Conservation (phyloP, 2,113 vertebrate genomes). For the Gallinago paraguaiae region DNA sequence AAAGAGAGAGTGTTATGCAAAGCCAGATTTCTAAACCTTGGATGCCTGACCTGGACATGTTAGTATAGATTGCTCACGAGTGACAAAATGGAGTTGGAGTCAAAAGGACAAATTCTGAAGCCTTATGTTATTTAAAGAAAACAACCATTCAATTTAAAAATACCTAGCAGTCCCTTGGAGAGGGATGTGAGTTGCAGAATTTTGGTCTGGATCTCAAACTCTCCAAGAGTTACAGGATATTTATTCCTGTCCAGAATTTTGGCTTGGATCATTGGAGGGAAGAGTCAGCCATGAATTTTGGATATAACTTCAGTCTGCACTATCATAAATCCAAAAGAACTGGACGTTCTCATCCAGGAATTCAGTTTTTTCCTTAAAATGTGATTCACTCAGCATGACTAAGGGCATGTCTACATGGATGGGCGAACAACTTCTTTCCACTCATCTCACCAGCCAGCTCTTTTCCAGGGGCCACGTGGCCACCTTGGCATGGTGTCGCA, state of each 20-base stretch:
- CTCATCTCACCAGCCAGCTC: neutral
- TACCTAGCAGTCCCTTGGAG: conserved; percentile 27
- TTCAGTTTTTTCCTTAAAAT: neutral
- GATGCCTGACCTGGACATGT: neutral
- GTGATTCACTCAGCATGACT: conserved; percentile 57
- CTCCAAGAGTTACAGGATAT: conserved; percentile 28
- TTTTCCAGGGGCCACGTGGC: neutral
- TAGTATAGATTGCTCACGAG: accelerated
- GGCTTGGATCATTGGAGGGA: neutral
- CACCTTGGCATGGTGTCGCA: neutral
- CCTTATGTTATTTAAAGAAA: neutral
- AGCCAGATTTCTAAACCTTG: neutral
- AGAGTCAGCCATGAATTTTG: conserved; percentile 47
- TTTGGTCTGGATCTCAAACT: conserved; percentile 28
- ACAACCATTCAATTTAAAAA: conserved; percentile 13
- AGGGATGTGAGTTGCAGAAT: neutral
- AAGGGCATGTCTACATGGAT: conserved; percentile 47
- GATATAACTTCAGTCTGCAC: conserved; percentile 34
- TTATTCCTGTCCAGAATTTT: conserved; percentile 40
- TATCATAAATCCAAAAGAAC: conserved; percentile 57
- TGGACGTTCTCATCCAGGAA: conserved; percentile 47
- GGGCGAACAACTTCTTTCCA: neutral
- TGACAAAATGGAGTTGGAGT: neutral
- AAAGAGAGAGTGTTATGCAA: neutral
- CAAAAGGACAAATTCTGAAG: neutral